These are phyloP conservation scores for Nibea coibor DNA, from an alignment of 2,113 vertebrate genomes.

Conservation along the genomic window DNA sequence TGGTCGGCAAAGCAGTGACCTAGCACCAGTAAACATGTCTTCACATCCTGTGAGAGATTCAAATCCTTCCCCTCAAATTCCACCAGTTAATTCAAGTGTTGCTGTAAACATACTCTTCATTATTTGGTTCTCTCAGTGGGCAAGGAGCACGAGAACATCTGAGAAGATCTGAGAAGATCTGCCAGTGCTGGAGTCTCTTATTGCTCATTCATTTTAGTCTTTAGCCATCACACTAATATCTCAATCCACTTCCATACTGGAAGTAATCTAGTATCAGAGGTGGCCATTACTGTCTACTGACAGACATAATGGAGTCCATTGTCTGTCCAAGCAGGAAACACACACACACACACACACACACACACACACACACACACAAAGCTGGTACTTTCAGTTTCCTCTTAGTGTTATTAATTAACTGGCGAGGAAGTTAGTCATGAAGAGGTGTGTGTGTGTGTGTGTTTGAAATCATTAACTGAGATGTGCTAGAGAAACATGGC, in stretches of 20 bases:
- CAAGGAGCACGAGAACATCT: not conserved
- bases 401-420: constrained; percentile 40
- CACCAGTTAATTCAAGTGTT: not conserved
- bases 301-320: constrained; percentile 35
- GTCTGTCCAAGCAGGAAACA: constrained; percentile 51
- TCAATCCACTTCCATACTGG: not conserved
- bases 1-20: too few relatives aligned
- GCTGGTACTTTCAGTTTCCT: constrained; percentile 12
- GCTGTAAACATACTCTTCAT: not conserved
- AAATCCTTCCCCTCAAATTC: not conserved
- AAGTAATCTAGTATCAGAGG: not conserved
- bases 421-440: constrained; percentile 19
- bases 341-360: constrained; percentile 5
- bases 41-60: not conserved
- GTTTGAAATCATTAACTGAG: constrained; percentile 34
- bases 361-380: constrained; percentile 5
- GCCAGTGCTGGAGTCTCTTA: too few relatives aligned
- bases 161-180: too few relatives aligned
- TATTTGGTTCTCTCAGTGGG: too few relatives aligned
- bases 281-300: not conserved
- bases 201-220: too few relatives aligned
- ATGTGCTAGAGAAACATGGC: not conserved
- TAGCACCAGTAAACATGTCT: too few relatives aligned
- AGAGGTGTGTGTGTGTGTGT: not conserved
- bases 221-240: not conserved